Evolutionary conservation across 2,113 vertebrate species (phyloP).

Genomic region (Oreochromis niloticus): DNA sequence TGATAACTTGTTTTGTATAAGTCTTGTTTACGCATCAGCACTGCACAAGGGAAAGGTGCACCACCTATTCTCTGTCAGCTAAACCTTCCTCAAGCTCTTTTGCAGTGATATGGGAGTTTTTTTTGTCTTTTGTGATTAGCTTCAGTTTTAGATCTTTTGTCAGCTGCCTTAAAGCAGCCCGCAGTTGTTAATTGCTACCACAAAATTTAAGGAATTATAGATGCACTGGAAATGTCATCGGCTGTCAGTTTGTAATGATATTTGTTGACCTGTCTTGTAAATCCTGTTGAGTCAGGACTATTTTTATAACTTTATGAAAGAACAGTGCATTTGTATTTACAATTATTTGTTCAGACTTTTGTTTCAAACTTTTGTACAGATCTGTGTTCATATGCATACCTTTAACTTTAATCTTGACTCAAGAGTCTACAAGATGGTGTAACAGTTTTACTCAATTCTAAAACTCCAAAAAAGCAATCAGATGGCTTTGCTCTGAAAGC

Average conservation of each 20-base stretch:
- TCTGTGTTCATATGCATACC: rapidly evolving
- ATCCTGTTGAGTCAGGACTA: neutral
- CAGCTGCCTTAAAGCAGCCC: neutral
- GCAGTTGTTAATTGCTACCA: neutral
- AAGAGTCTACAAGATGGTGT: neutral
- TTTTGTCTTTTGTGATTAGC: neutral
- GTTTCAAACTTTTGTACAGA: neutral
- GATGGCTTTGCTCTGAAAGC: neutral
- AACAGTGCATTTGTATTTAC: neutral
- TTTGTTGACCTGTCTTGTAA: neutral
- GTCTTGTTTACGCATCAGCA: neutral
- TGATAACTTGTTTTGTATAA: neutral
- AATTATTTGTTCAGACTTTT: neutral
- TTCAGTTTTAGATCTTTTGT: neutral
- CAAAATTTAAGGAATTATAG: neutral
- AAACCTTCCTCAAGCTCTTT: neutral
- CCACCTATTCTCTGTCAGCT: neutral
- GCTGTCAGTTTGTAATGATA: neutral
- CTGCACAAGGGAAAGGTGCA: neutral
- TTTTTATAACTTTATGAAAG: neutral
- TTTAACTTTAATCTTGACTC: neutral
- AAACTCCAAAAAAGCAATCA: neutral
- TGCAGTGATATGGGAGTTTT: neutral
- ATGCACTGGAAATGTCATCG: neutral
- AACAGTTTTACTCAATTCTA: neutral